Evolutionary conservation across 1,140 invertebrate genomes (phyloP), one percentile per base, ranked within the genome.

Genomic region (Sitophilus oryzae): DNA sequence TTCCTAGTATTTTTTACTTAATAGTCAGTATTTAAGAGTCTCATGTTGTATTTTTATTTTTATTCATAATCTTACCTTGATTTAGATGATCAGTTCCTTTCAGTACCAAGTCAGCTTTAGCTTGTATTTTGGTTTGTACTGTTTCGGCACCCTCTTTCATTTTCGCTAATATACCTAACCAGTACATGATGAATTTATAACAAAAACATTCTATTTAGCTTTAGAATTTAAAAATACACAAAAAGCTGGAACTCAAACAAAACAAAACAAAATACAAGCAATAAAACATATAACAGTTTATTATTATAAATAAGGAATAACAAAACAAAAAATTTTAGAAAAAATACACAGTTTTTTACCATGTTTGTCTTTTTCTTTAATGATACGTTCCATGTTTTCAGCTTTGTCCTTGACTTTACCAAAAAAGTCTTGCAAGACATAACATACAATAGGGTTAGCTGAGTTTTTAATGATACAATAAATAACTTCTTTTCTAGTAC

Each of bases 141-240:
- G 84, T 92, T 72, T 96, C 93, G 0, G 93, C 93, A 42, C 91
- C 91, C 73, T 96, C 93, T 78, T 96, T 96, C 77, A 96, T 89
- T 74, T 94, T 96, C 44, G 93, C 89, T 52, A 95, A 76, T 65
- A 96, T 85, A 71, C 91, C 91, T 93, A 73, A n/a, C n/a, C n/a
- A n/a, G n/a, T n/a, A n/a, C n/a, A n/a, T n/a, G n/a, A n/a, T n/a
- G n/a, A n/a, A n/a, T n/a, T n/a, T n/a, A n/a, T n/a, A n/a, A n/a
- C n/a, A n/a, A n/a, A n/a, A n/a, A n/a, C n/a, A n/a, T 6, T 34
- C 11, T 5, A 6, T 6, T 34, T n/a, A n/a, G n/a, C n/a, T n/a
- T n/a, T n/a, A n/a, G n/a, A n/a, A n/a, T n/a, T n/a, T n/a, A n/a
- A n/a, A n/a, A n/a, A n/a, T 41, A 14, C 38, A 41, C 22, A 37